These are phyloP conservation scores for Dasypus novemcinctus DNA, from an alignment of 2,113 vertebrate species.

Conservation along the genomic window DNA sequence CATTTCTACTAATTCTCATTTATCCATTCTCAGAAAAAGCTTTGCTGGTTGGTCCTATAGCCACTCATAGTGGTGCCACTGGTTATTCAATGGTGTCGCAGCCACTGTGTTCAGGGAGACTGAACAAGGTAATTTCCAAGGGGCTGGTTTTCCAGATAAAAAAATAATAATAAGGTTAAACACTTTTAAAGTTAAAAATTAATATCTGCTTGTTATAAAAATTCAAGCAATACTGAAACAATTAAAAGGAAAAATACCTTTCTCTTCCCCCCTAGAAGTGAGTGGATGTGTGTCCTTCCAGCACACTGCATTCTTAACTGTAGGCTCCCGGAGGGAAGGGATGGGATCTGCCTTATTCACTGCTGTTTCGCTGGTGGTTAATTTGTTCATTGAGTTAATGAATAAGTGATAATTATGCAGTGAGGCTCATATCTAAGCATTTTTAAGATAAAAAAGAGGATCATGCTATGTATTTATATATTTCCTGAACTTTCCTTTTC, in stretches of 20 bases:
- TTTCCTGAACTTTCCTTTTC: not conserved
- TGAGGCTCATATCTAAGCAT: not conserved
- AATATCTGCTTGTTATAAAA: slow-evolving; percentile 38
- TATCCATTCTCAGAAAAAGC: not conserved
- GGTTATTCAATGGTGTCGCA: not conserved
- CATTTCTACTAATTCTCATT: not conserved
- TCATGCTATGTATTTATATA: not conserved
- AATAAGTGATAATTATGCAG: not conserved
- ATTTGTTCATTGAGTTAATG: not conserved
- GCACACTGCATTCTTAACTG: not conserved
- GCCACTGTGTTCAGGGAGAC: not conserved
- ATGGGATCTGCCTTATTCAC: not conserved
- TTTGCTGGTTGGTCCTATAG: not conserved
- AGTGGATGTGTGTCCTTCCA: not conserved
- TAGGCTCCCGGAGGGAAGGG: not conserved
- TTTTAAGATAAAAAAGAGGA: not conserved
- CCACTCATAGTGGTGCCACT: not conserved
- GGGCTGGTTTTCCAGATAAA: not conserved
- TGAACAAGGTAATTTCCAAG: not conserved
- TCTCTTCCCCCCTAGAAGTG: not conserved
- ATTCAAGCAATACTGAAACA: slow-evolving; percentile 22
- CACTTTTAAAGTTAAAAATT: slow-evolving; percentile 25
- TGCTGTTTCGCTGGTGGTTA: not conserved
- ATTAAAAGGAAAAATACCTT: not conserved
- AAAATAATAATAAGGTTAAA: not conserved